phyloP scores from a whole-genome alignment of 2,113 vertebrate genomes.

The Cyanoderma ruficeps region DNA sequence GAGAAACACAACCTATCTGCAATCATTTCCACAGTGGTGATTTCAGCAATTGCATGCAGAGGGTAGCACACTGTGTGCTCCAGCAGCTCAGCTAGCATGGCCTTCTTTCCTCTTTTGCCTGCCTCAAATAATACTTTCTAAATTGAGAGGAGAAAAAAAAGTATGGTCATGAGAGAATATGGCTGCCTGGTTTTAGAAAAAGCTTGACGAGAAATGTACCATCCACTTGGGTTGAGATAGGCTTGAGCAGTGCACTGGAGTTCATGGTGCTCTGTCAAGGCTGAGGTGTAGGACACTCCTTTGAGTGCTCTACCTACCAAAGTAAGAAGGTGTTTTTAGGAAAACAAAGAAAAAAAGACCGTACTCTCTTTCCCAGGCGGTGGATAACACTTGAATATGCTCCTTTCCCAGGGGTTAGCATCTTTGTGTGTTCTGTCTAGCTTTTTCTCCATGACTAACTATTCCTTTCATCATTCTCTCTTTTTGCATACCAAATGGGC shows the following conservation, averaged over 20 bases:
- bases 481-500: constrained; percentile 45
- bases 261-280: background rate
- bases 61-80: background rate
- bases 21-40: background rate
- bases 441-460: constrained; percentile 47
- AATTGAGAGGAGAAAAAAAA: background rate
- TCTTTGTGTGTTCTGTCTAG: background rate
- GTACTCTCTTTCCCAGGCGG: background rate
- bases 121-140: background rate
- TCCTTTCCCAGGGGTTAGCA: constrained; percentile 10
- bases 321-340: background rate
- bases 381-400: background rate
- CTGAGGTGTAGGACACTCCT: background rate
- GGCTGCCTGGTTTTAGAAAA: background rate
- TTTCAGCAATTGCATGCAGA: background rate
- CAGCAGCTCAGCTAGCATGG: background rate
- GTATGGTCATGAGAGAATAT: background rate
- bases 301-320: background rate
- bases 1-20: background rate
- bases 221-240: background rate
- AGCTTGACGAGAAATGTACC: background rate
- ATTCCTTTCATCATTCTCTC: constrained; percentile 49
- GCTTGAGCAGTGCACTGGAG: background rate
- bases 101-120: background rate
- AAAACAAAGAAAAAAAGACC: background rate